Conservation (phyloP, 2,888 invertebrate species). For the Stenodema calcarata region DNA sequence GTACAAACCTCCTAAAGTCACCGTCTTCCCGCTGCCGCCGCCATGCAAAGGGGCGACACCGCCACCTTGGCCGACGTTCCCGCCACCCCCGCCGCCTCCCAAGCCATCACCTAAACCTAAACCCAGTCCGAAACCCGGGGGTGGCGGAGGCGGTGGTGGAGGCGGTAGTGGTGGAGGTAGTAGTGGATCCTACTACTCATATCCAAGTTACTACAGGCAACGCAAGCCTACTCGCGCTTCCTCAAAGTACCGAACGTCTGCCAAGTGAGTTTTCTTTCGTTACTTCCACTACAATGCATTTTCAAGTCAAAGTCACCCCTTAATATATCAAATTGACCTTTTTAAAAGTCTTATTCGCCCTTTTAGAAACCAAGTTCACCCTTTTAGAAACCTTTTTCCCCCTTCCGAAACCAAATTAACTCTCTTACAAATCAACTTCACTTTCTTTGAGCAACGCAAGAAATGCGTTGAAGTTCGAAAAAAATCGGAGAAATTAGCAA, state of each 20-base stretch:
- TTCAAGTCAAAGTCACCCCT: too few relatives aligned
- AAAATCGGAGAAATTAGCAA: too few relatives aligned
- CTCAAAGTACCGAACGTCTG: background rate
- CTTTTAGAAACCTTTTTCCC: too few relatives aligned
- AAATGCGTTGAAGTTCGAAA: too few relatives aligned
- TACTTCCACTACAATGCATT: too few relatives aligned
- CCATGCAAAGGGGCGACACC: slow-evolving; percentile 48
- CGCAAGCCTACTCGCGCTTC: background rate
- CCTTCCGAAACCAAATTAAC: too few relatives aligned
- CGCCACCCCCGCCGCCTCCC: slow-evolving; percentile 45
- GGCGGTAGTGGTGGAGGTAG: background rate
- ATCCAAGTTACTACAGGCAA: background rate
- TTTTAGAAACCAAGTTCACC: too few relatives aligned
- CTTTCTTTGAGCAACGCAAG: too few relatives aligned
- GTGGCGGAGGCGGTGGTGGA: background rate
- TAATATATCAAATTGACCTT: too few relatives aligned
- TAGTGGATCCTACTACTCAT: background rate
- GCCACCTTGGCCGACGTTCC: slow-evolving; percentile 34
- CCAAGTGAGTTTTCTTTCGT: background rate
- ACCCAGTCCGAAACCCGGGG: background rate
- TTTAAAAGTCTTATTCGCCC: too few relatives aligned
- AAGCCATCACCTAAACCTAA: background rate
- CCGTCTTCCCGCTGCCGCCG: slow-evolving; percentile 51
- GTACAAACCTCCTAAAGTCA: slow-evolving; percentile 45
- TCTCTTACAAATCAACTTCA: too few relatives aligned